phyloP scores from a whole-genome alignment of 1,140 invertebrate species.

The Berghia stephanieae region DNA sequence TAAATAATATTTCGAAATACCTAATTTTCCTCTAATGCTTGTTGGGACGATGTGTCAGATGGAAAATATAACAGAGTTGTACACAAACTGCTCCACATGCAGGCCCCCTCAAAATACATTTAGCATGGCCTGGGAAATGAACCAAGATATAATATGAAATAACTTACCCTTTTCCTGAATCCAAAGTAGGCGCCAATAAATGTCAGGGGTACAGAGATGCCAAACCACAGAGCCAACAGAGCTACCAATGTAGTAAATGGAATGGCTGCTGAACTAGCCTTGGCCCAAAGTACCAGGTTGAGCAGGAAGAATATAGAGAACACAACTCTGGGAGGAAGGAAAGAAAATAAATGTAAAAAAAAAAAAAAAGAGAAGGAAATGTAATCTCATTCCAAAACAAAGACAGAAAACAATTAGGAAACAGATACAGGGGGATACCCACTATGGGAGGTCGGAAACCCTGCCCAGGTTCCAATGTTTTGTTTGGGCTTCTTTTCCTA shows the following conservation, averaged over 20 bases:
- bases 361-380: constrained; percentile 35
- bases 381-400: not conserved
- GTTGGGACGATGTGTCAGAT: no score
- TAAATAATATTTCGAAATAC: no score
- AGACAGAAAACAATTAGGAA: not conserved
- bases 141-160: no score
- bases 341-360: constrained; percentile 27
- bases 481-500: no score
- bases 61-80: no score
- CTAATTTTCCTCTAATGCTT: no score
- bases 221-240: constrained; percentile 95
- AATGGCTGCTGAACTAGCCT: constrained; percentile 93
- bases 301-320: constrained; percentile 95
- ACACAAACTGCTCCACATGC: not conserved
- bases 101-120: no score
- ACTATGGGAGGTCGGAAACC: no score
- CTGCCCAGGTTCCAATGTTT: no score
- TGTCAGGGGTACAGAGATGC: constrained; percentile 96
- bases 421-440: no score
- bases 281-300: constrained; percentile 94
- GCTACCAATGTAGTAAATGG: constrained; percentile 98
- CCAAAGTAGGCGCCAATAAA: constrained; percentile 99
- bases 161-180: constrained; percentile 90
- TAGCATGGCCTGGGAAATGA: no score
- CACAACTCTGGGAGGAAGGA: constrained; percentile 77